Evolutionary conservation across 2,888 invertebrate genomes (phyloP).

Genomic region (Ennomos fuscantarius): DNA sequence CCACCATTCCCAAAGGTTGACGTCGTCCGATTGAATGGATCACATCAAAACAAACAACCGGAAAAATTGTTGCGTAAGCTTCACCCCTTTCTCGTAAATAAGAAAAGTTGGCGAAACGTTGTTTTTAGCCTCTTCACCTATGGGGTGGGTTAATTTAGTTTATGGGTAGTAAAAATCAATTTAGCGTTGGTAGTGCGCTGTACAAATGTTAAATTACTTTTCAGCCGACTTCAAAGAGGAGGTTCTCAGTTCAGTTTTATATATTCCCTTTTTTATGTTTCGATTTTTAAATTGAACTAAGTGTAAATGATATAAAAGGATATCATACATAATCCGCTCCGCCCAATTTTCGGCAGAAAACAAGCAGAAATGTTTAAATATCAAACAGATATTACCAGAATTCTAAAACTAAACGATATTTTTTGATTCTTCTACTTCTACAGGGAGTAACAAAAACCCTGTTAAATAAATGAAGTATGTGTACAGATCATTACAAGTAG

Average conservation of each 20-base stretch:
- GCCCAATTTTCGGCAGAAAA: too few relatives aligned
- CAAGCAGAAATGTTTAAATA: background rate
- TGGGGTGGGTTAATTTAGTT: constrained; percentile 27
- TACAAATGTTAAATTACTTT: too few relatives aligned
- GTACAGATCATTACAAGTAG: too few relatives aligned
- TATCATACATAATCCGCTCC: too few relatives aligned
- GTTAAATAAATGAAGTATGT: too few relatives aligned
- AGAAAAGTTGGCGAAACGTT: constrained; percentile 24
- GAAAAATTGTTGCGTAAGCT: constrained; percentile 59
- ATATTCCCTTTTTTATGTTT: too few relatives aligned
- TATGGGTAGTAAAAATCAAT: constrained; percentile 31
- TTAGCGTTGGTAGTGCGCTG: constrained; percentile 26
- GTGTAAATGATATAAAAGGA: too few relatives aligned
- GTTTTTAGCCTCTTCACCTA: constrained; percentile 22
- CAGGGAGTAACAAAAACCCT: too few relatives aligned
- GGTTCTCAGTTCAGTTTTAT: too few relatives aligned
- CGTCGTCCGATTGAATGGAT: constrained; percentile 34
- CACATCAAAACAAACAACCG: constrained; percentile 58
- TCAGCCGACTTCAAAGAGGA: too few relatives aligned
- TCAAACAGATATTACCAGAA: background rate
- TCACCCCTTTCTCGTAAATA: constrained; percentile 56
- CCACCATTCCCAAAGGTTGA: constrained; percentile 36
- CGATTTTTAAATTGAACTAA: too few relatives aligned
- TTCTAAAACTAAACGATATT: constrained; percentile 1
- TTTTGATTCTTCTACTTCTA: too few relatives aligned